Evolutionary conservation across 2,888 invertebrate species (phyloP).

Genomic region (Catonia carolina): DNA sequence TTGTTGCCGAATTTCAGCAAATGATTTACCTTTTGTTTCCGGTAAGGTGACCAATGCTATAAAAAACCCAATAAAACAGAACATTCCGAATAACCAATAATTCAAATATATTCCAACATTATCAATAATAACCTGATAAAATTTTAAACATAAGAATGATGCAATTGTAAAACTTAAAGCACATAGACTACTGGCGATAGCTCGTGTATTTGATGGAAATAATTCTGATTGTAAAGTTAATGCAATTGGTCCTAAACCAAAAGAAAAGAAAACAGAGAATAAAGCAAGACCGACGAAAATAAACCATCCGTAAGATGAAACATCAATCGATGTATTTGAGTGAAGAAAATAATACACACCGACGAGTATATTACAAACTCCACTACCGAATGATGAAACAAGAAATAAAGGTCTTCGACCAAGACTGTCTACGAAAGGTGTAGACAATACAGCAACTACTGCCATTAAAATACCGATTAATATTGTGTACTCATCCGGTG

Average conservation of each 20-base stretch:
- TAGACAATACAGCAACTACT: not conserved
- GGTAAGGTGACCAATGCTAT: slow-evolving; percentile 40
- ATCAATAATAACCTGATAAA: slow-evolving; percentile 41
- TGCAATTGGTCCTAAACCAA: slow-evolving; percentile 54
- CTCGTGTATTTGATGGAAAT: slow-evolving; percentile 57
- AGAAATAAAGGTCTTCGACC: slow-evolving; percentile 27
- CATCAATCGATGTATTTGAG: slow-evolving; percentile 7
- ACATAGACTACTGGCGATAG: slow-evolving; percentile 51
- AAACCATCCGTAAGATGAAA: slow-evolving; percentile 14
- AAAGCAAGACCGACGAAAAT: slow-evolving; percentile 31
- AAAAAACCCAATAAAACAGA: slow-evolving; percentile 26
- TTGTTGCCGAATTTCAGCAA: slow-evolving; percentile 49
- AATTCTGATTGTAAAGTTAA: slow-evolving; percentile 54
- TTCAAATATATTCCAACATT: slow-evolving; percentile 28
- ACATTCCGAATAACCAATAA: slow-evolving; percentile 27
- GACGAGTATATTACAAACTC: slow-evolving; percentile 19
- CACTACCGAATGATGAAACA: slow-evolving; percentile 21
- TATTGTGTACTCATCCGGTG: slow-evolving; percentile 13
- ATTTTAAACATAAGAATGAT: slow-evolving; percentile 52
- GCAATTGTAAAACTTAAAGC: slow-evolving; percentile 51
- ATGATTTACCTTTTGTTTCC: slow-evolving; percentile 64
- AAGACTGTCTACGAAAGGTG: not conserved
- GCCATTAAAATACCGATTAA: slow-evolving; percentile 8
- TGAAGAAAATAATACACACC: slow-evolving; percentile 15
- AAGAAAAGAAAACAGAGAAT: slow-evolving; percentile 51